Evolutionary conservation across 2,797 vertebrate genomes (phyloP).

Genomic region (Geotria australis): DNA sequence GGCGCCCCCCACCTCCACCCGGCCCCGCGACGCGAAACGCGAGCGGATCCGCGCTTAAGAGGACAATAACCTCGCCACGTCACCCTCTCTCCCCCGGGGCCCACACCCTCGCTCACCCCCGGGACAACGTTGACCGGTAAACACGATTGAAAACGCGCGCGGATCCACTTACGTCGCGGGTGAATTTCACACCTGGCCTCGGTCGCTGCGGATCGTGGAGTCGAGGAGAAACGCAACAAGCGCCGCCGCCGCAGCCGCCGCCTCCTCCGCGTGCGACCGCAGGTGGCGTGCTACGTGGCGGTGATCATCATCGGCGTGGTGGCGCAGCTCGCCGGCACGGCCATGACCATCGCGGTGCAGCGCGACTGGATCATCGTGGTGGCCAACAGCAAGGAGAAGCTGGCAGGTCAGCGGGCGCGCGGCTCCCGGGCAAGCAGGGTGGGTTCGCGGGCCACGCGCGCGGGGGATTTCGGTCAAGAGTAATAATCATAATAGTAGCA

Average conservation of each 20-base stretch:
- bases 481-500: too few relatives aligned
- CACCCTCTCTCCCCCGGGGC: not conserved
- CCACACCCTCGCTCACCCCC: not conserved
- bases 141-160: too few relatives aligned
- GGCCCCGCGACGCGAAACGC: not conserved
- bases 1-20: not conserved
- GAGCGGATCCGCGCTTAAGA: not conserved
- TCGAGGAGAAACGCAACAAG: too few relatives aligned
- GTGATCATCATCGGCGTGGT: conserved; percentile 26
- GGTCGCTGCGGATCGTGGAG: too few relatives aligned
- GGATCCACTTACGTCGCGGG: too few relatives aligned
- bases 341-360: conserved; percentile 22
- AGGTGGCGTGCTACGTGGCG: conserved; percentile 29
- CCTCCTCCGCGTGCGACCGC: conserved; percentile 2
- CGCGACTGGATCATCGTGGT: conserved; percentile 27
- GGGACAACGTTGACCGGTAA: conserved; percentile 8
- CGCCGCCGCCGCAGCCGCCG: not conserved
- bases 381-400: conserved; percentile 19
- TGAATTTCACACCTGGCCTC: too few relatives aligned
- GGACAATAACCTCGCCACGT: not conserved
- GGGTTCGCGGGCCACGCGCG: too few relatives aligned
- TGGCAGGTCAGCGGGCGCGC: conserved; percentile 12
- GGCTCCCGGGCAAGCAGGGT: too few relatives aligned
- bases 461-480: too few relatives aligned
- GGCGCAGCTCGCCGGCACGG: conserved; percentile 24